Evolutionary conservation across 2,113 vertebrate species (phyloP), one percentile per base, ranked within the genome.

Genomic region (Gambusia holbrooki): DNA sequence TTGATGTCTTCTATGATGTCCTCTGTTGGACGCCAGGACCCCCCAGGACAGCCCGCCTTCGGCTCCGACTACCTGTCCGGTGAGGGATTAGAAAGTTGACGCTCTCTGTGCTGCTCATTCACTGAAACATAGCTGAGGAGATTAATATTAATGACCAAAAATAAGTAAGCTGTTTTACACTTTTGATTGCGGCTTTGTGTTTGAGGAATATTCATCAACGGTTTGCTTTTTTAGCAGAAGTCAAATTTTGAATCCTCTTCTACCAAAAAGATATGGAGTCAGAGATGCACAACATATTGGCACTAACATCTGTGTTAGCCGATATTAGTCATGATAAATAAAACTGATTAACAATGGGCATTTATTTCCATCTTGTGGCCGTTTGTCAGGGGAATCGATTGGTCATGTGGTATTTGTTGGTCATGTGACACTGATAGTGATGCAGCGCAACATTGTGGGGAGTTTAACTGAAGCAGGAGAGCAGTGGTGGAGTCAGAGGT

Each of bases 21-120:
- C 64, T 84, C 86, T 32, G 85, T 90, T 9, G 89, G 84, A 82
- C 90, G 84, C 28, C 94, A 91, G 63, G 93, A 92, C 45, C 86
- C 87, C 27, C 79, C 88, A 25, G 93, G 91, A 77, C 93, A 94
- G 66, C 69, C 89, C 13, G 64, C 83, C 51, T 91, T 92, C 70
- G 78, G 88, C 76, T 81, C 93, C 40, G 93, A 93, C 87, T 89
- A 87, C 86, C 73, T 92, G 71, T 91, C 93, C 84, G 94, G 94
- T 95, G 84, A 91, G 90, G 62, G n/a, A 51, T 60, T 15, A 72
- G 28, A 45, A 0, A 63, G 64, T 22, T 29, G 19, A 15, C 8
- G 35, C 11, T 35, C 60, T 29, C 35, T n/a, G 22, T 8, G n/a
- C 48, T 33, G 17, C 30, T 0, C 0, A 13, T 29, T n/a, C 63